These are phyloP conservation scores for Rhingia rostrata DNA, from an alignment of 2,888 invertebrate genomes.

Conservation along the genomic window DNA sequence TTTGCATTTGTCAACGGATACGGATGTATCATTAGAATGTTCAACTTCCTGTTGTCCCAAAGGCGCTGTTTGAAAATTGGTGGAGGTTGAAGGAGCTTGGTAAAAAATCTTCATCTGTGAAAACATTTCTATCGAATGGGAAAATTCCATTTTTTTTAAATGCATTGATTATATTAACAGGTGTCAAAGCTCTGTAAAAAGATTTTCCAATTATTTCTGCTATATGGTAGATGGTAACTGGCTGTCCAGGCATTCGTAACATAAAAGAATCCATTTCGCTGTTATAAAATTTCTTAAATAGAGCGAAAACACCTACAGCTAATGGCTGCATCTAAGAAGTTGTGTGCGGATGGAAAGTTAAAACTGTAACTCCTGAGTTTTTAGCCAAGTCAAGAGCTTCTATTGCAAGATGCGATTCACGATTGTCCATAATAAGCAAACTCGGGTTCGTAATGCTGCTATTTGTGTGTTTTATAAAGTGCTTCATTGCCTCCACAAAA, in stretches of 20 bases:
- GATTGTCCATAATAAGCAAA: no score
- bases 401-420: no score
- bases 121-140: conserved; percentile 7
- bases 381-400: no score
- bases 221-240: conserved; percentile 5
- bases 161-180: conserved; percentile 3
- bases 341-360: not conserved
- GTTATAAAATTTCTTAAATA: conserved; percentile 29
- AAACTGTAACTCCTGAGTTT: no score
- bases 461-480: no score
- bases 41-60: no score
- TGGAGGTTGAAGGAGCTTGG: not conserved
- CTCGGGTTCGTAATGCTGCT: no score
- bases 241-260: conserved; percentile 14
- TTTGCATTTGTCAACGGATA: not conserved
- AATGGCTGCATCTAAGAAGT: not conserved
- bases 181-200: conserved; percentile 20
- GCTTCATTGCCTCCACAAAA: no score
- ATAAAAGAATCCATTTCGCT: conserved; percentile 28
- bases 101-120: not conserved
- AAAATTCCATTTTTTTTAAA: conserved; percentile 10
- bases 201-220: no score
- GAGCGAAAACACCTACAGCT: conserved; percentile 10
- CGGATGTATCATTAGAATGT: no score
- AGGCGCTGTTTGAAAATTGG: no score